Evolutionary conservation across 2,113 vertebrate genomes (phyloP).

Genomic region (Notarius quadriscutis): DNA sequence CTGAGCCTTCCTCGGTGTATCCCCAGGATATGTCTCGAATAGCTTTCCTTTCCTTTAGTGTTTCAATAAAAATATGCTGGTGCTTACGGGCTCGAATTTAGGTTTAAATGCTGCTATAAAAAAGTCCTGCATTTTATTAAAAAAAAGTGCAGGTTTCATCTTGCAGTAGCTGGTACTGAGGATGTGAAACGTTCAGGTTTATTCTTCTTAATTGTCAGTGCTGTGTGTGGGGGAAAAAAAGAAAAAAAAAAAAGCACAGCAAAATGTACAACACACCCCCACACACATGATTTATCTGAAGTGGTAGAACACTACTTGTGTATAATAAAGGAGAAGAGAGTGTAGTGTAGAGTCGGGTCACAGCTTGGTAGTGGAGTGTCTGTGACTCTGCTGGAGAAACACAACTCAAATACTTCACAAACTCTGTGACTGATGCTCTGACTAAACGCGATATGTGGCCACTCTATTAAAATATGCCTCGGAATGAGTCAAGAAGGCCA

Average conservation of each 20-base stretch:
- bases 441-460: constrained; percentile 2
- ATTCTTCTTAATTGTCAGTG: neutral
- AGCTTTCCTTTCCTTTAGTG: constrained; percentile 1
- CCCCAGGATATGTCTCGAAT: neutral
- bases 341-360: neutral
- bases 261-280: neutral
- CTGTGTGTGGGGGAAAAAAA: neutral
- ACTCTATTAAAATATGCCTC: constrained; percentile 35
- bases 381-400: constrained; percentile 21
- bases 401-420: neutral
- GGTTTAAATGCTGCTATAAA: constrained; percentile 11
- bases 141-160: neutral
- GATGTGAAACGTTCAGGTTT: constrained; percentile 4
- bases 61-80: constrained; percentile 1
- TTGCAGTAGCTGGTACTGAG: neutral
- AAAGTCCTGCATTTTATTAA: neutral
- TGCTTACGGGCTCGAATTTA: neutral
- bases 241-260: neutral
- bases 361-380: neutral
- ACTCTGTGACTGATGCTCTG: constrained; percentile 29
- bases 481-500: constrained; percentile 24
- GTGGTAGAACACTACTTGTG: neutral
- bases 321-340: neutral
- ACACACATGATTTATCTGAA: constrained; percentile 2
- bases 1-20: neutral